phyloP scores from a whole-genome alignment of 2,113 vertebrate genomes.

The Nothobranchius furzeri region DNA sequence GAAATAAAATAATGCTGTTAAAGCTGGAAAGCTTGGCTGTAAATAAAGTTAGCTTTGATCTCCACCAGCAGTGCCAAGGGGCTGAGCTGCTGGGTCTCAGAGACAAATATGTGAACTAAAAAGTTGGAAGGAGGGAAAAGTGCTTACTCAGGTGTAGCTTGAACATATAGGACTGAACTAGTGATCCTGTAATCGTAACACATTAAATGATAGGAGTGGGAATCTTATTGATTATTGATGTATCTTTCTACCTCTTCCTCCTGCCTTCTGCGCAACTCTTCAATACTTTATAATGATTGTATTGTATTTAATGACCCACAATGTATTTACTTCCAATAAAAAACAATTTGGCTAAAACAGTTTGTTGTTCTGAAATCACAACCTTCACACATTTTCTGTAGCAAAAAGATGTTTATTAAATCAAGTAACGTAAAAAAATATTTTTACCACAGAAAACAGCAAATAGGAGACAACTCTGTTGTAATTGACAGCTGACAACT shows the following conservation, averaged over 20 bases:
- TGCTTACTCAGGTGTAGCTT: constrained; percentile 13
- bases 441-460: background rate
- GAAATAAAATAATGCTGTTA: constrained; percentile 39
- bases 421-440: too few relatives aligned
- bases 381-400: background rate
- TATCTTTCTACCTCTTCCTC: too few relatives aligned
- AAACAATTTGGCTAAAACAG: too few relatives aligned
- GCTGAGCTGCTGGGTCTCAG: constrained; percentile 19
- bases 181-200: too few relatives aligned
- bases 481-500: constrained; percentile 1
- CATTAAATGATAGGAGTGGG: too few relatives aligned
- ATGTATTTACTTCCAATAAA: too few relatives aligned
- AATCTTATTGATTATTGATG: too few relatives aligned
- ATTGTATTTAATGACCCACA: too few relatives aligned
- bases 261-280: too few relatives aligned
- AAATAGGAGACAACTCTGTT: background rate
- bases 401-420: background rate
- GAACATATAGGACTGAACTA: background rate
- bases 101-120: constrained; percentile 34
- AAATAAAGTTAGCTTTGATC: constrained; percentile 59
- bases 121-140: constrained; percentile 17
- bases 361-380: too few relatives aligned
- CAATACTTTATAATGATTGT: too few relatives aligned
- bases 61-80: constrained; percentile 23
- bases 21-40: constrained; percentile 27